phyloP scores from a whole-genome alignment of 2,113 vertebrate species.

The Callorhinus ursinus region DNA sequence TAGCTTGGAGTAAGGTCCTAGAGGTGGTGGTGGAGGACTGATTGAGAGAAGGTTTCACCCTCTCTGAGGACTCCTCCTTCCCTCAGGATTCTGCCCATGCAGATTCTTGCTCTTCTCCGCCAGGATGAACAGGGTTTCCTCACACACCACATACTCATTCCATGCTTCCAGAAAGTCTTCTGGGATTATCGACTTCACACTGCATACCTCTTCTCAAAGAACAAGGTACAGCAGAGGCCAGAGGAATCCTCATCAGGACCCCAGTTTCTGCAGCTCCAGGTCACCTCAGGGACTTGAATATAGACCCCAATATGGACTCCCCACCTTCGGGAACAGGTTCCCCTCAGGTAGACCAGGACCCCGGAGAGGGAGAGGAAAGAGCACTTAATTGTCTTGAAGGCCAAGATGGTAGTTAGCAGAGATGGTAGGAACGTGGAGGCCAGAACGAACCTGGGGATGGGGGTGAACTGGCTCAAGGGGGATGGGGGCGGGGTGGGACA shows the following conservation, averaged over 20 bases:
- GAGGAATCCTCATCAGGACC: not conserved
- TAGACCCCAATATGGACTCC: not conserved
- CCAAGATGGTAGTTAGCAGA: not conserved
- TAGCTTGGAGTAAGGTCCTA: not conserved
- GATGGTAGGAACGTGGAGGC: not conserved
- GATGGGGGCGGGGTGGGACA: not conserved
- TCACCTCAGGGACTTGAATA: not conserved
- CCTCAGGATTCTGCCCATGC: conserved; percentile 11
- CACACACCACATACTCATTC: not conserved
- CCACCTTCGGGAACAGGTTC: not conserved
- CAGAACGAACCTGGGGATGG: not conserved
- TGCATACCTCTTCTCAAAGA: conserved; percentile 40
- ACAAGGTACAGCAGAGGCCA: not conserved
- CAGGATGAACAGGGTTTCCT: not conserved
- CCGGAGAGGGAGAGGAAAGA: not conserved
- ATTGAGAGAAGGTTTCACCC: not conserved
- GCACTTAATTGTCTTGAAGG: conserved; percentile 22
- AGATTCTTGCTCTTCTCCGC: conserved; percentile 16
- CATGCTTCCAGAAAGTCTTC: not conserved
- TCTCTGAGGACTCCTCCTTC: not conserved
- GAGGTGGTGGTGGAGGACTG: not conserved
- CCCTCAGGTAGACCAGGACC: not conserved
- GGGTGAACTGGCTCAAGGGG: too few species aligned
- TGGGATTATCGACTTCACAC: not conserved
- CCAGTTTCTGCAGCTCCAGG: not conserved